Evolutionary conservation across 2,888 invertebrate genomes (phyloP), one percentile per base, ranked within the genome.

Genomic region (Allolobophora icterica): DNA sequence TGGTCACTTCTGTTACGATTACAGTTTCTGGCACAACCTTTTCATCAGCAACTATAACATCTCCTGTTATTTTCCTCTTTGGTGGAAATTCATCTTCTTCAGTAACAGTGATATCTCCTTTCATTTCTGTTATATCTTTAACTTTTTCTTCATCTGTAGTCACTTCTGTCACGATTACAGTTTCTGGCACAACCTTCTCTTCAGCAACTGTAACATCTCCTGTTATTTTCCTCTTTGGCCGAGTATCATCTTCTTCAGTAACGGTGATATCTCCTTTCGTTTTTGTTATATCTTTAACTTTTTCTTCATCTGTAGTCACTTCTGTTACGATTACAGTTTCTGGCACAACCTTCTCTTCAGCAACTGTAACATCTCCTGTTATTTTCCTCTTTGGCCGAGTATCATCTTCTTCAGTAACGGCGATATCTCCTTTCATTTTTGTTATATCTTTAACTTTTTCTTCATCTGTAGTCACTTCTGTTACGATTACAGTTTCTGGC

Each of bases 311-410:
- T 35, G 35, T 83, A 13, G 52, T 34, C 1, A 38, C 38, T 35
- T 90, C 90, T 90, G 33, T n/a, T 38, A 90, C 90, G n/a, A 84
- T 40, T 17, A 84, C n/a, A 40, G 40, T 40, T 34, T 90, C 84
- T 35, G 90, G 58, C 3, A 34, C 21, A 84, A 35, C 84, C n/a
- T 71, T 90, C 35, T 83, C 42, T 38, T 83, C 38, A 1, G 90
- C 8, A 21, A 34, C n/a, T 35, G 87, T 35, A 24, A 87, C 35
- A n/a, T 52, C 52, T 34, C 58, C 34, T n/a, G 15, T 52, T 8
- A 30, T 52, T 33, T 90, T n/a, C 42, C 42, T 90, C 45, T 38
- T 38, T 90, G 71, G 35, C 15, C 40, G 15, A 52, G 13, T 1
- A 30, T 52, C n/a, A 0, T 30, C n/a, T 71, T 30, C 71, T 4